A percentile compares a stretch with the other conserved stretches of the same genome.
These are phyloP conservation scores for Brevimyrus niger DNA, from an alignment of 2,113 vertebrate genomes.

Conservation along the genomic window DNA sequence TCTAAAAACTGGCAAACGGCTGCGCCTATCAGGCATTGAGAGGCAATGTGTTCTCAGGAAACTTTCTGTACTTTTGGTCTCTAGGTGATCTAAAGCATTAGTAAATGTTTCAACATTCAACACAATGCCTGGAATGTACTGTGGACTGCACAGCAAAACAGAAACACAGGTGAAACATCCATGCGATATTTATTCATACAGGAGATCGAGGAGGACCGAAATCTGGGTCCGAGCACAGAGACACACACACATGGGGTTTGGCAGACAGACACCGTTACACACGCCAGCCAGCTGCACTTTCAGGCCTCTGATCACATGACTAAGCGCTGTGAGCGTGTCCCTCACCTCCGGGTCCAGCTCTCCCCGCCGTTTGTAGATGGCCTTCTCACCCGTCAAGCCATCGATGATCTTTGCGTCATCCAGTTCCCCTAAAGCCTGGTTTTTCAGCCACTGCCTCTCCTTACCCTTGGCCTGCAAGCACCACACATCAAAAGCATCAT, in stretches of 20 bases:
- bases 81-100: neutral
- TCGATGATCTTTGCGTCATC: constrained; percentile 97
- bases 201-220: neutral
- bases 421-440: constrained; percentile 85
- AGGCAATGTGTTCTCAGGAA: neutral
- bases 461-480: constrained; percentile 84
- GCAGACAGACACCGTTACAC: neutral
- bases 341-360: constrained; percentile 87
- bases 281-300: neutral
- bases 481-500: neutral
- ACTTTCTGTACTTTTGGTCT: neutral
- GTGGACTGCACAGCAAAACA: neutral
- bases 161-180: neutral
- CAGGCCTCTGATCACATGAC: neutral
- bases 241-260: neutral
- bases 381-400: constrained; percentile 86
- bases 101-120: neutral
- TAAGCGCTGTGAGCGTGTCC: neutral
- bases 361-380: constrained; percentile 87
- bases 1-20: neutral
- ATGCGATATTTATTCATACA: neutral
- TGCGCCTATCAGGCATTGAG: neutral
- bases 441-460: constrained; percentile 91
- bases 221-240: neutral
- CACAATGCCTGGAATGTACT: neutral